A percentile compares a stretch with the other conserved stretches of the same genome.
Conservation (phyloP, 2,888 invertebrate genomes). For the Drosophila greeni region DNA sequence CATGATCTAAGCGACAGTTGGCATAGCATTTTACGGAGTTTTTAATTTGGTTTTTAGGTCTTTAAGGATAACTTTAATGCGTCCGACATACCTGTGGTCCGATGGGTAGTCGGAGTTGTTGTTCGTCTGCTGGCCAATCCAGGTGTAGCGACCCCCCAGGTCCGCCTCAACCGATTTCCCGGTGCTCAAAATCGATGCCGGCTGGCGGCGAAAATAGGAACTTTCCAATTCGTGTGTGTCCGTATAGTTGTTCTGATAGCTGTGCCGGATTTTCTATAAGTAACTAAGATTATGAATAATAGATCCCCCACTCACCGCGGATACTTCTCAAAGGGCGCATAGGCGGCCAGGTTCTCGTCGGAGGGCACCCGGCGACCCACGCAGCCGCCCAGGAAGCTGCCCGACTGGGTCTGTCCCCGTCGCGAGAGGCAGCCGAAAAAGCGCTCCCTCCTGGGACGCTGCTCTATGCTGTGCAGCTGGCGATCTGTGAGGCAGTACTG, state of each 20-base stretch:
- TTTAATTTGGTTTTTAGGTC: constrained; percentile 32
- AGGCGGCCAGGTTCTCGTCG: constrained; percentile 91
- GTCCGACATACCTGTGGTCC: constrained; percentile 72
- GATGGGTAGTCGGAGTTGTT: constrained; percentile 59
- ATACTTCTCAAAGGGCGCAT: constrained; percentile 89
- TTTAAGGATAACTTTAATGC: constrained; percentile 2
- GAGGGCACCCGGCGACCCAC: constrained; percentile 91
- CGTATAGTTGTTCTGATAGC: constrained; percentile 73
- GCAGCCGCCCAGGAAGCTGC: constrained; percentile 90
- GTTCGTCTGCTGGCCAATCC: constrained; percentile 60
- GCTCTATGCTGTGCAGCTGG: constrained; percentile 88
- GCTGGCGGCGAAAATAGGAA: constrained; percentile 89
- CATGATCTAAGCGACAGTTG: constrained; percentile 68
- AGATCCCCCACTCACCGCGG: constrained; percentile 81
- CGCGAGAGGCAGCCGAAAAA: constrained; percentile 91
- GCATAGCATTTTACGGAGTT: constrained; percentile 54
- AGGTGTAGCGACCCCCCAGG: constrained; percentile 54
- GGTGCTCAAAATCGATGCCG: constrained; percentile 86
- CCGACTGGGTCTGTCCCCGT: constrained; percentile 75
- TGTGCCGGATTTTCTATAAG: too few relatives aligned
- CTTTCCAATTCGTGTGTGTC: constrained; percentile 85
- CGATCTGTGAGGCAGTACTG: constrained; percentile 94
- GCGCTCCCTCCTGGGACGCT: constrained; percentile 81
- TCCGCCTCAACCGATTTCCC: constrained; percentile 70
- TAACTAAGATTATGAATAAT: too few relatives aligned